These are phyloP conservation scores for Oryzias melastigma DNA, from an alignment of 2,113 vertebrate species.

Conservation along the genomic window DNA sequence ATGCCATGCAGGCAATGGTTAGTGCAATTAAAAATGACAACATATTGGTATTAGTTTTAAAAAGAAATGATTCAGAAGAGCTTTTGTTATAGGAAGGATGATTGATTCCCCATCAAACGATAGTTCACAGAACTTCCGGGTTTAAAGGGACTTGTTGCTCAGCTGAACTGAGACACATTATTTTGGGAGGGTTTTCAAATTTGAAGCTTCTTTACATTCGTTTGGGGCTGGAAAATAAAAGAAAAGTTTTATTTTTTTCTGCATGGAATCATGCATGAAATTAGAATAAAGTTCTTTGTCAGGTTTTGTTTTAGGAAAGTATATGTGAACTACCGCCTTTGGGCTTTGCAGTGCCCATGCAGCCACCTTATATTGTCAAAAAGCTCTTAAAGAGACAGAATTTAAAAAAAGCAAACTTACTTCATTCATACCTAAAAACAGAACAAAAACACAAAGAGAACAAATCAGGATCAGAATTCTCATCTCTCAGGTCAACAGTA, in stretches of 20 bases:
- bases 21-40: constrained; percentile 33
- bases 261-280: background rate
- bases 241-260: constrained; percentile 9
- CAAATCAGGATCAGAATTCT: constrained; percentile 67
- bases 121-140: constrained; percentile 60
- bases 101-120: constrained; percentile 37
- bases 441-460: constrained; percentile 58
- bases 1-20: constrained; percentile 61
- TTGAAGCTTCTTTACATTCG: background rate
- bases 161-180: too few species aligned
- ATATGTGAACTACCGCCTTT: constrained; percentile 62
- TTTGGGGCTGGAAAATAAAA: background rate
- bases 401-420: constrained; percentile 74
- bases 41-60: constrained; percentile 40
- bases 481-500: constrained; percentile 36
- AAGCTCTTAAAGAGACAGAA: constrained; percentile 48
- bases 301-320: constrained; percentile 9
- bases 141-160: too few species aligned
- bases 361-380: constrained; percentile 44
- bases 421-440: constrained; percentile 79
- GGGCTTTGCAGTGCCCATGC: constrained; percentile 58
- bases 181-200: background rate
- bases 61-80: constrained; percentile 18
- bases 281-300: constrained; percentile 14
- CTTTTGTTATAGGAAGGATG: constrained; percentile 20